These are phyloP conservation scores for Ceratotherium simum DNA, from an alignment of 2,113 vertebrate species.

Conservation along the genomic window DNA sequence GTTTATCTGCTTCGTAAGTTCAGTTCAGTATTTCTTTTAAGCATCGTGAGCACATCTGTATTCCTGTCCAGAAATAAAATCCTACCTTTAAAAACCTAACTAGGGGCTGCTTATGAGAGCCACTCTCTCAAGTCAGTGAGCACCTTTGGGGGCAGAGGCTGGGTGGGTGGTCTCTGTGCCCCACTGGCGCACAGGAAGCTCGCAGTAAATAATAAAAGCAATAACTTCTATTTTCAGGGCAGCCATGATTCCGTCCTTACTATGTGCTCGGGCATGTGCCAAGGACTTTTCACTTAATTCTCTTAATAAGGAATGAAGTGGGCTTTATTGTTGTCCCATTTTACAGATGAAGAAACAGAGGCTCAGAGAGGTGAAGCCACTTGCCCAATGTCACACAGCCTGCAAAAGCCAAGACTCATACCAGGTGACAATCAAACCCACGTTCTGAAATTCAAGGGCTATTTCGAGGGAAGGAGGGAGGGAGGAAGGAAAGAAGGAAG, in stretches of 20 bases:
- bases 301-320: background rate
- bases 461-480: background rate
- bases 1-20: background rate
- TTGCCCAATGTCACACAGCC: background rate
- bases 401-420: background rate
- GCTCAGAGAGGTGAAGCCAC: background rate
- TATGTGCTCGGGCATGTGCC: accelerated
- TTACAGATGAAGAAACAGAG: background rate
- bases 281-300: background rate
- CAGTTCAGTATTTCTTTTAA: background rate
- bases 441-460: background rate
- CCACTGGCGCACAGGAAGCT: background rate
- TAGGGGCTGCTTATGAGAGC: too few relatives aligned
- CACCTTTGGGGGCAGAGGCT: background rate
- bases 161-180: background rate
- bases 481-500: too few relatives aligned
- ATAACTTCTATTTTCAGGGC: background rate
- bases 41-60: background rate
- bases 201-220: too few relatives aligned
- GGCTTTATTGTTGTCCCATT: background rate
- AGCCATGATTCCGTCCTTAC: accelerated
- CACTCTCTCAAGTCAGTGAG: background rate
- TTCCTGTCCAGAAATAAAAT: background rate
- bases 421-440: background rate
- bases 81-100: background rate